A percentile compares a stretch with the other conserved stretches of the same genome.
These are phyloP conservation scores for Coregonus suidteri DNA, from an alignment of 2,797 vertebrate species.

Conservation along the genomic window DNA sequence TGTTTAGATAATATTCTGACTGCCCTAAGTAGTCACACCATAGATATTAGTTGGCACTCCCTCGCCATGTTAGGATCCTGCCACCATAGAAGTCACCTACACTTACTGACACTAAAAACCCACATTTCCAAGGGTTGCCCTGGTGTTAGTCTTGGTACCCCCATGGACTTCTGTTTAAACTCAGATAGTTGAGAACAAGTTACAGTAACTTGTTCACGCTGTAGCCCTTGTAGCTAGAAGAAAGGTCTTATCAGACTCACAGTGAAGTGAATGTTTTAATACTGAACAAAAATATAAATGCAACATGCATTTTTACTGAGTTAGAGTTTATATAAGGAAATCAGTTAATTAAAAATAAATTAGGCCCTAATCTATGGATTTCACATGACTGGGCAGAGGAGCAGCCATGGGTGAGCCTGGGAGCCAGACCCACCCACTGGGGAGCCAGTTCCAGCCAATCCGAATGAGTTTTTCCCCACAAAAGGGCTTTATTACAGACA, in stretches of 20 bases:
- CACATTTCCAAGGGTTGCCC: slow-evolving; percentile 55
- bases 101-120: slow-evolving; percentile 58
- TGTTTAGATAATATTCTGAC: slow-evolving; percentile 51
- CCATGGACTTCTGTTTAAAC: slow-evolving; percentile 40
- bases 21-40: slow-evolving; percentile 38
- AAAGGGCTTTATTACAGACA: too few species aligned
- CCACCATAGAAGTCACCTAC: slow-evolving; percentile 3
- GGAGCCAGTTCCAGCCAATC: too few species aligned
- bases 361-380: too few species aligned
- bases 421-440: too few species aligned
- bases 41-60: slow-evolving; percentile 41
- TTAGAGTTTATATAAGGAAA: too few species aligned
- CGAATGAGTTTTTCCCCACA: too few species aligned
- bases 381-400: too few species aligned
- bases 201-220: slow-evolving; percentile 40
- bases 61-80: slow-evolving; percentile 38
- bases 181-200: slow-evolving; percentile 18
- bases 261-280: slow-evolving; percentile 10
- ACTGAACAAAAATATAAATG: not conserved
- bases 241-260: slow-evolving; percentile 28
- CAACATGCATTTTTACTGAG: too few species aligned
- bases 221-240: slow-evolving; percentile 39
- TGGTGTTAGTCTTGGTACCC: slow-evolving; percentile 36
- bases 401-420: too few species aligned
- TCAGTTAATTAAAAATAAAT: too few species aligned